phyloP scores from a whole-genome alignment of 2,888 invertebrate genomes.

The Macrosiphum euphorbiae region DNA sequence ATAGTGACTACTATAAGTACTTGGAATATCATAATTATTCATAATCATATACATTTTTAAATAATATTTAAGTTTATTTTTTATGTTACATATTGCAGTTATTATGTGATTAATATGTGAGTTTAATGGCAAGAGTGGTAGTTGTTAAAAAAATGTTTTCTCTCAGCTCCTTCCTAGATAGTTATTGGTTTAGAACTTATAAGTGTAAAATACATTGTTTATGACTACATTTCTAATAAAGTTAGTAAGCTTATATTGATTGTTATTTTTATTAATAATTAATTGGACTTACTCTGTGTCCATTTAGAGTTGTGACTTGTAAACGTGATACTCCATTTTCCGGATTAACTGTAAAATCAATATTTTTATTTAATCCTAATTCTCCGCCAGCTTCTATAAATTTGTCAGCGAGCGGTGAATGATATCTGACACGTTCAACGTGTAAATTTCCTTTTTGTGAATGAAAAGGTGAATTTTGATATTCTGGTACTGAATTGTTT shows the following conservation, averaged over 20 bases:
- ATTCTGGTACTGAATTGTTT: slow-evolving; percentile 67
- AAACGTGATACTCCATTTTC: slow-evolving; percentile 67
- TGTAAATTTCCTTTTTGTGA: slow-evolving; percentile 79
- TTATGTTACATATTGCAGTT: not conserved
- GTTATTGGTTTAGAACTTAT: not conserved
- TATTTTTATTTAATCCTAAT: slow-evolving; percentile 72
- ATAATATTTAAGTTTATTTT: too few species aligned
- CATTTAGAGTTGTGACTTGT: slow-evolving; percentile 64
- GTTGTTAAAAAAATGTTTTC: not conserved
- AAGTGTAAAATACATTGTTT: not conserved
- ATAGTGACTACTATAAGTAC: too few species aligned
- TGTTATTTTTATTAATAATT: not conserved
- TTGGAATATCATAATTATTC: too few species aligned
- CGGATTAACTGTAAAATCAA: slow-evolving; percentile 72
- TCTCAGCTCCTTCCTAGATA: not conserved
- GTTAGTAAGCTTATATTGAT: not conserved
- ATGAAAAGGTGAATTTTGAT: slow-evolving; percentile 72
- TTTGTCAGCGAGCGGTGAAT: slow-evolving; percentile 75
- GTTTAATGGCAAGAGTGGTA: not conserved
- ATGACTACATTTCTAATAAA: not conserved
- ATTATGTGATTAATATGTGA: not conserved
- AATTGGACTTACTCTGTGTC: slow-evolving; percentile 61
- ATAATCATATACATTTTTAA: too few species aligned
- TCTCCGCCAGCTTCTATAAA: slow-evolving; percentile 80
- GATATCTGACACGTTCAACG: slow-evolving; percentile 78